Conservation (phyloP, 2,888 invertebrate genomes). For the Xiphydria camelus region DNA sequence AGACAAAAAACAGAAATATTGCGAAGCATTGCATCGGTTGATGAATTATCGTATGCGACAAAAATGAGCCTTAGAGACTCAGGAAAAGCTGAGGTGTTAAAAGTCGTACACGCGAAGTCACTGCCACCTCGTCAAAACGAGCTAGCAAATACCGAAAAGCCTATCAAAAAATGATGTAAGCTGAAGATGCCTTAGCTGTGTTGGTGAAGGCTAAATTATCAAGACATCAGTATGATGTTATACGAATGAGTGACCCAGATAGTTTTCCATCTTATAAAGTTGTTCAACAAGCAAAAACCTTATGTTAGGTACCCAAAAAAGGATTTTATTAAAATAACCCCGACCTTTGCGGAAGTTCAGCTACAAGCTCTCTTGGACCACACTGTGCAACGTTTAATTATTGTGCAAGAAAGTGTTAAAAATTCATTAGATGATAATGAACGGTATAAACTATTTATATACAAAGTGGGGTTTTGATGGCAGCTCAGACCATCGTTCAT, state of each 20-base stretch:
- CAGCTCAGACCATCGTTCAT: background rate
- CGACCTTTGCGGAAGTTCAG: background rate
- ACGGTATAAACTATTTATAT: background rate
- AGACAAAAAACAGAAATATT: background rate
- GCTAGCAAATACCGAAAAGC: no score
- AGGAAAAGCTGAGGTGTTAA: no score
- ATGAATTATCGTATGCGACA: conserved; percentile 4
- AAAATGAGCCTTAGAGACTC: no score
- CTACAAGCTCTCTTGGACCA: background rate
- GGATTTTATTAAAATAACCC: background rate
- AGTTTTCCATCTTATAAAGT: no score
- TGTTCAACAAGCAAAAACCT: background rate
- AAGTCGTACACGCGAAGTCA: no score
- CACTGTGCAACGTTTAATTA: background rate
- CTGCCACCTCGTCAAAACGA: no score
- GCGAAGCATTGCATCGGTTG: conserved; percentile 3
- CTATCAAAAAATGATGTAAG: no score
- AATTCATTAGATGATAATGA: background rate
- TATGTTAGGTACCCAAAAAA: background rate
- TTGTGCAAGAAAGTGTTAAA: background rate
- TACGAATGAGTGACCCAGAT: conserved; percentile 6
- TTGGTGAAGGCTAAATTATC: conserved; percentile 14
- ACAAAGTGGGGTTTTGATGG: no score
- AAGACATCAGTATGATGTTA: conserved; percentile 13
- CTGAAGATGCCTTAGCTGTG: conserved; percentile 10